A percentile compares a stretch with the other conserved stretches of the same genome.
Evolutionary conservation across 2,888 invertebrate genomes (phyloP).

Genomic region (Rhogogaster chlorosoma): DNA sequence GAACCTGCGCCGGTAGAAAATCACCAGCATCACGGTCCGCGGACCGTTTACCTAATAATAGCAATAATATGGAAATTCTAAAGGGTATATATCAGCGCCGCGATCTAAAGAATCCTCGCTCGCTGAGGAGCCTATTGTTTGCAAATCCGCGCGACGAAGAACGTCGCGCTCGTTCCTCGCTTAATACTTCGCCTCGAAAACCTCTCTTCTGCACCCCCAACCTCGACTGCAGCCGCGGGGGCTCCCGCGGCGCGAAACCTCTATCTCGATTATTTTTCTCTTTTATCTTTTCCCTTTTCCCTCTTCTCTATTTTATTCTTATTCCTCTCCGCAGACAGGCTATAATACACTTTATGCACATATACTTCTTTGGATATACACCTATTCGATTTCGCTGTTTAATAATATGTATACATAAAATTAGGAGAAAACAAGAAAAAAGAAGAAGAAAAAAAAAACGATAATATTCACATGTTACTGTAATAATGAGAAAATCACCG

Average conservation of each 20-base stretch:
- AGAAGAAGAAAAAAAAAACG: too few species aligned
- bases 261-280: constrained; percentile 50
- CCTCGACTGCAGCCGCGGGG: not conserved
- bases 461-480: too few species aligned
- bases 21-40: not conserved
- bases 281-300: constrained; percentile 37
- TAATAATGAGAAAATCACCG: not conserved
- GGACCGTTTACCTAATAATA: constrained; percentile 77
- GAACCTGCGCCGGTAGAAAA: too few species aligned
- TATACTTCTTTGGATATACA: not conserved
- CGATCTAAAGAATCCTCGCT: constrained; percentile 74
- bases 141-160: constrained; percentile 68
- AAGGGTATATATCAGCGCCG: constrained; percentile 71
- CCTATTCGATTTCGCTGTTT: not conserved
- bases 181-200: constrained; percentile 28
- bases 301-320: constrained; percentile 42
- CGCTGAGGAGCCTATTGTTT: constrained; percentile 73
- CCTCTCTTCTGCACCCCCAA: not conserved
- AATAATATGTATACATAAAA: not conserved
- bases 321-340: constrained; percentile 5
- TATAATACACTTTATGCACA: not conserved
- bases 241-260: constrained; percentile 26
- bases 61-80: constrained; percentile 77
- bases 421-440: not conserved
- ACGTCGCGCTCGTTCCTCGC: not conserved